Conservation (phyloP, 2,113 vertebrate species). For the Pyxicephalus adspersus region DNA sequence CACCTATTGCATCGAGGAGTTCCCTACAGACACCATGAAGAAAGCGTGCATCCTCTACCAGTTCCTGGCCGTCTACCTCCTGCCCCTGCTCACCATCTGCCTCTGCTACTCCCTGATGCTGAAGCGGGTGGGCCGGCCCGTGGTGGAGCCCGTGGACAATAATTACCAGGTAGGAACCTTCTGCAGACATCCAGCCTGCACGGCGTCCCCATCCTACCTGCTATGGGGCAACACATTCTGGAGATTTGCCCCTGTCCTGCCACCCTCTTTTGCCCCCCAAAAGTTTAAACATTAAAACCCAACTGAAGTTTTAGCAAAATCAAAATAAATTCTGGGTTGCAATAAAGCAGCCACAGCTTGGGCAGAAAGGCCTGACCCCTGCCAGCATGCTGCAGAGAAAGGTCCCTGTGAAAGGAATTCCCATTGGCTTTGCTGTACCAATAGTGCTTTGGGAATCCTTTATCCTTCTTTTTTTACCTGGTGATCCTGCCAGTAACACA, state of each 20-base stretch:
- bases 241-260: neutral
- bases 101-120: conserved; percentile 82
- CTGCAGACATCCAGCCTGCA: neutral
- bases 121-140: conserved; percentile 78
- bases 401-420: no score
- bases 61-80: conserved; percentile 78
- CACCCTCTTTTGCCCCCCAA: neutral
- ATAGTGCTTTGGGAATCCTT: no score
- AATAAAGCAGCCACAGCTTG: neutral
- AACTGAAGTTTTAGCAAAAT: no score
- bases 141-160: conserved; percentile 78
- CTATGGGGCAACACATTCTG: no score
- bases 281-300: no score
- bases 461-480: no score
- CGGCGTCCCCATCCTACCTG: no score
- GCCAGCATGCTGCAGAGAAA: no score
- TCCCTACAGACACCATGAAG: conserved; percentile 78
- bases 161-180: conserved; percentile 75
- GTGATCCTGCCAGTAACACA: no score
- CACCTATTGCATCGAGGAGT: conserved; percentile 79
- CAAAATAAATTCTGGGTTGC: neutral
- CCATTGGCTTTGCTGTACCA: no score
- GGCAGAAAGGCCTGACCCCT: no score
- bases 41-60: conserved; percentile 81
- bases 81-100: conserved; percentile 77